phyloP scores from a whole-genome alignment of 2,797 vertebrate genomes.

The Platalea minor region DNA sequence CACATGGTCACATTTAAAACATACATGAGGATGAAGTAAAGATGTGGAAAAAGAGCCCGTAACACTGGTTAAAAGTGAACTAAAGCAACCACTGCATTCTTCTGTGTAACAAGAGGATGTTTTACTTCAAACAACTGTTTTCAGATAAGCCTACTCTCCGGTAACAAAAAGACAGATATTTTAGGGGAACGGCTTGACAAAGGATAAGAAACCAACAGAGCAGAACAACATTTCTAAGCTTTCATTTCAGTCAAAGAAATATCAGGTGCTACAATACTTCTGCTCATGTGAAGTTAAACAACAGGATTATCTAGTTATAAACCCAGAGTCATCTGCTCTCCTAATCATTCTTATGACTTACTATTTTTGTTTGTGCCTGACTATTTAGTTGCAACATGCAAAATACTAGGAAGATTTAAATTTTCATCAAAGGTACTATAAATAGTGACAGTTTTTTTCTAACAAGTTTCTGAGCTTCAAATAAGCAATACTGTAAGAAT shows the following conservation, averaged over 20 bases:
- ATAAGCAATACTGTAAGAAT: neutral
- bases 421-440: neutral
- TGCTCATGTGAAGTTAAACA: neutral
- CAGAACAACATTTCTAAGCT: neutral
- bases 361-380: neutral
- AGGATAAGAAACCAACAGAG: neutral
- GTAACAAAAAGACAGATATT: neutral
- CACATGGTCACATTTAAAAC: neutral
- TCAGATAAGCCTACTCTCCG: neutral
- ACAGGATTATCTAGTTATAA: neutral
- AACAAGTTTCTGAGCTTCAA: neutral
- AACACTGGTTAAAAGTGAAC: neutral
- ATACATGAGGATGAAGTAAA: neutral
- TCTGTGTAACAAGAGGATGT: neutral
- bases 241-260: neutral
- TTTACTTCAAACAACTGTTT: neutral
- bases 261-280: neutral
- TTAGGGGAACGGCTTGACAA: neutral
- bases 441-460: neutral
- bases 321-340: slow-evolving; percentile 4
- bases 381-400: neutral
- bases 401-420: neutral
- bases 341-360: neutral
- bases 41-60: neutral
- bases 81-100: neutral